Evolutionary conservation across 2,797 vertebrate species (phyloP).

Genomic region (Lagorchestes hirsutus): DNA sequence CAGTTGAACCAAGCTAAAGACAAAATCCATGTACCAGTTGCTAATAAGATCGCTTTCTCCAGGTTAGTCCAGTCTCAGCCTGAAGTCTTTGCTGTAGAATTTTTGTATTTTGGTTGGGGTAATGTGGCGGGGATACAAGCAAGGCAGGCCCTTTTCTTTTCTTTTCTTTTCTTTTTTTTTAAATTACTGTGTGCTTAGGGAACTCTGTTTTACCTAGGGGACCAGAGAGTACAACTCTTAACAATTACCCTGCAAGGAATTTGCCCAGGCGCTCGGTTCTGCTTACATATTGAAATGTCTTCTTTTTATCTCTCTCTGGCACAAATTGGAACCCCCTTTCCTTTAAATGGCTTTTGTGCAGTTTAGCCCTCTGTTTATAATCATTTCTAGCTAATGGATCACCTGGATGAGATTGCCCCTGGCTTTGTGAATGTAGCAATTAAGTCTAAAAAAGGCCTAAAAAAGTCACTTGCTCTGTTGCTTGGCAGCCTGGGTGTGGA

Average conservation of each 20-base stretch:
- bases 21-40: neutral
- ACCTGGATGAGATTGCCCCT: slow-evolving; percentile 80
- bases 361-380: slow-evolving; percentile 74
- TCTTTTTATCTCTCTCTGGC: slow-evolving; percentile 67
- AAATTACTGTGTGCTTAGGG: neutral
- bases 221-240: slow-evolving; percentile 38
- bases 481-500: slow-evolving; percentile 66
- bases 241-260: slow-evolving; percentile 52
- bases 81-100: neutral
- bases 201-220: slow-evolving; percentile 36
- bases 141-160: neutral
- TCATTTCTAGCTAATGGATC: slow-evolving; percentile 80
- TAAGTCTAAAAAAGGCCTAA: slow-evolving; percentile 80
- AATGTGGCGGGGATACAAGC: neutral
- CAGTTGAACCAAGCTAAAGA: neutral
- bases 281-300: slow-evolving; percentile 65
- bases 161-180: neutral
- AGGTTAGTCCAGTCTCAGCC: neutral
- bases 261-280: slow-evolving; percentile 43
- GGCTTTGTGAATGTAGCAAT: slow-evolving; percentile 81
- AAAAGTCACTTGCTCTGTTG: slow-evolving; percentile 71
- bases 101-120: neutral
- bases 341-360: slow-evolving; percentile 65
- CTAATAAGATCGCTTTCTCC: neutral
- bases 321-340: slow-evolving; percentile 48